A percentile compares a stretch with the other conserved stretches of the same genome.
phyloP scores from a whole-genome alignment of 2,888 invertebrate species.

The Tipula vernalis region DNA sequence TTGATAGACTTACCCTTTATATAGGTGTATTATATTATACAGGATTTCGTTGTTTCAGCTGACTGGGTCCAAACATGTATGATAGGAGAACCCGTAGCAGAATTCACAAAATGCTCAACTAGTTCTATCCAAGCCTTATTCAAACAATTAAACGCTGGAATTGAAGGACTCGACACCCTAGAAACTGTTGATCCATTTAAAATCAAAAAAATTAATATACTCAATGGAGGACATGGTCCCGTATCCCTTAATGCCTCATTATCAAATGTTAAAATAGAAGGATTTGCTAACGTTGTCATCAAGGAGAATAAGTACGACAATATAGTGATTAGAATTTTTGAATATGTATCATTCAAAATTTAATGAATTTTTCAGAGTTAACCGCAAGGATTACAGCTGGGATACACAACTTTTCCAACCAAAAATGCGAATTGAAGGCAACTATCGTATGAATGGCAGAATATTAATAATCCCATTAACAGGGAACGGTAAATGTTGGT shows the following conservation, averaged over 20 bases:
- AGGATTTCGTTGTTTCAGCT: constrained; percentile 36
- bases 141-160: constrained; percentile 44
- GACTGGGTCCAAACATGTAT: constrained; percentile 53
- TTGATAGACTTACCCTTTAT: too few species aligned
- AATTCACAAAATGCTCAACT: constrained; percentile 54
- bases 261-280: constrained; percentile 48
- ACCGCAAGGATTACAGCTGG: constrained; percentile 54
- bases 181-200: constrained; percentile 52
- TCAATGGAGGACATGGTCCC: constrained; percentile 52
- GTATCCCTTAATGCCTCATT: constrained; percentile 57
- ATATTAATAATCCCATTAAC: constrained; percentile 55
- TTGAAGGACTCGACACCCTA: constrained; percentile 33
- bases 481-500: constrained; percentile 54
- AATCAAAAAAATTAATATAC: constrained; percentile 48
- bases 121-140: constrained; percentile 55
- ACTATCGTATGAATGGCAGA: constrained; percentile 51
- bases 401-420: constrained; percentile 50
- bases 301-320: constrained; percentile 43
- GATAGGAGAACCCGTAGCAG: constrained; percentile 40
- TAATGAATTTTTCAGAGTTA: constrained; percentile 39
- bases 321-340: neutral
- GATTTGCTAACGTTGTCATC: constrained; percentile 49
- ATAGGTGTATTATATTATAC: too few species aligned
- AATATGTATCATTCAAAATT: too few species aligned
- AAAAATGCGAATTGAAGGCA: constrained; percentile 51